Conservation (phyloP, 1,140 invertebrate genomes). For the Drosophila sulfurigaster region DNA sequence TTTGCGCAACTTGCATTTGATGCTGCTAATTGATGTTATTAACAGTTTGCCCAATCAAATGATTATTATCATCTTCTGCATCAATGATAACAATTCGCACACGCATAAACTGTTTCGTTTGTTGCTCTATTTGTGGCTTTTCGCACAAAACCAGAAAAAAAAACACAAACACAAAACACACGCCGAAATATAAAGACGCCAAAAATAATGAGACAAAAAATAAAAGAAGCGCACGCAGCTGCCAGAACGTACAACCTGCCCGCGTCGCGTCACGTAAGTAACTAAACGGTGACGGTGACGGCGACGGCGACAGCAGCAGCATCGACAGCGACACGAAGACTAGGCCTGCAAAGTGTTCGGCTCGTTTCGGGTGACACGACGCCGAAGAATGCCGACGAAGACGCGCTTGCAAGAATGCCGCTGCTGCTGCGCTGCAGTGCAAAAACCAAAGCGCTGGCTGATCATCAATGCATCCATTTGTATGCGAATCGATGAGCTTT, state of each 20-base stretch:
- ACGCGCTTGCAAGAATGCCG: constrained; percentile 17
- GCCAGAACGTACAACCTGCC: constrained; percentile 41
- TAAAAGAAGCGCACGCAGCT: constrained; percentile 12
- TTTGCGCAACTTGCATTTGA: constrained; percentile 33
- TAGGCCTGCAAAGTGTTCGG: constrained; percentile 16
- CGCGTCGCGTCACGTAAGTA: constrained; percentile 54
- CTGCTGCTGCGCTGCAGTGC: not conserved
- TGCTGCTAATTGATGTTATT: constrained; percentile 20
- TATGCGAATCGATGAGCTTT: not conserved
- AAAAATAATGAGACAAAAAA: constrained; percentile 23
- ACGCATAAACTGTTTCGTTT: constrained; percentile 11
- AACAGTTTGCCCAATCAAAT: constrained; percentile 31
- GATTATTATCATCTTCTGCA: constrained; percentile 13
- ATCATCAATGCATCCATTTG: constrained; percentile 6
- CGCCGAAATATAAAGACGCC: constrained; percentile 32
- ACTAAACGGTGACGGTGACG: constrained; percentile 40
- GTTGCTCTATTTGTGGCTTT: not conserved
- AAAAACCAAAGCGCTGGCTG: constrained; percentile 14
- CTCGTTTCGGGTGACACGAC: constrained; percentile 9
- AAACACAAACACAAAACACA: constrained; percentile 14
- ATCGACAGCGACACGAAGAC: not conserved
- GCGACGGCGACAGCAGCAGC: not conserved
- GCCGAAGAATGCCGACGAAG: constrained; percentile 20
- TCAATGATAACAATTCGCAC: constrained; percentile 41
- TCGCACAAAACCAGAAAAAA: constrained; percentile 13